Percentiles rank a stretch among this genome's conserved stretches.
These are phyloP conservation scores for Lepidurus couesii DNA, from an alignment of 1,140 invertebrate species.

Conservation along the genomic window DNA sequence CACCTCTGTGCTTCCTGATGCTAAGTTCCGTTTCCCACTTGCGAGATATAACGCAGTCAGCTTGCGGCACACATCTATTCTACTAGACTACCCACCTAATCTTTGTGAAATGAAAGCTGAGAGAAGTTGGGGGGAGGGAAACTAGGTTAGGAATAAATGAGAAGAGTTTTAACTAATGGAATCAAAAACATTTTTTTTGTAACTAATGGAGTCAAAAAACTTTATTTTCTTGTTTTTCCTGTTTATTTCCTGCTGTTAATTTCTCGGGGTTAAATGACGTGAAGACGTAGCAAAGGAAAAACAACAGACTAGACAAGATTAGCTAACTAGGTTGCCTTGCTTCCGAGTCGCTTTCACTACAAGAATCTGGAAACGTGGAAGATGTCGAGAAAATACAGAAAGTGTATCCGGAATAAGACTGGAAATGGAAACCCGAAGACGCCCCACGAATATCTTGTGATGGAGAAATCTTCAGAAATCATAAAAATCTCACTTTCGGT, in stretches of 20 bases:
- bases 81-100: neutral
- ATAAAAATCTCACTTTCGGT: conserved; percentile 9
- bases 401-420: neutral
- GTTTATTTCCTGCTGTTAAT: no score
- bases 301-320: no score
- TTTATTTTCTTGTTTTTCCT: no score
- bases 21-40: neutral
- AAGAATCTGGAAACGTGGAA: neutral
- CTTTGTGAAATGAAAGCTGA: neutral
- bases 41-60: neutral
- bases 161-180: no score
- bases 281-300: no score
- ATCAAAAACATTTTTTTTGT: no score
- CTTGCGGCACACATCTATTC: neutral
- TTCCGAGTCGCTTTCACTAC: neutral
- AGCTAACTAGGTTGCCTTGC: no score
- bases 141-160: neutral
- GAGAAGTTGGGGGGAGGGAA: neutral
- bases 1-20: neutral
- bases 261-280: no score
- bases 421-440: neutral
- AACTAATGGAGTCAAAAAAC: no score
- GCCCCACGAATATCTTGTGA: neutral
- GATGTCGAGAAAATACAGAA: neutral
- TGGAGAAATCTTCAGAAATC: neutral